Base-by-base conservation (phyloP, 2,888 invertebrate species). In the Standfussiana lucernea region DNA sequence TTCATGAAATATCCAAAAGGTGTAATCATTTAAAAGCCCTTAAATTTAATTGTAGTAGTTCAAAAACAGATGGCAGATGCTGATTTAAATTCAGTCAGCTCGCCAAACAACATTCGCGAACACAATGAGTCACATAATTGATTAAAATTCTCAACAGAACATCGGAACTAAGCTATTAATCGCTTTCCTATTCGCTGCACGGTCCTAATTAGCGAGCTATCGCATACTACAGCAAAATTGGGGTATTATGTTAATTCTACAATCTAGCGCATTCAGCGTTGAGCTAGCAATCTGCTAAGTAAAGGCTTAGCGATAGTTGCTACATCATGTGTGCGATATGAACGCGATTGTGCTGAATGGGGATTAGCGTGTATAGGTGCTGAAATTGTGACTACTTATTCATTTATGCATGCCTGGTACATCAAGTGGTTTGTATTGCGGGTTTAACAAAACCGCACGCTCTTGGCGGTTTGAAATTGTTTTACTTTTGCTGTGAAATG, bases 271-370 rank as follows among this genome's bases (percentile, higher is more conserved):
- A 79, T 88, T 86, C 82, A 82, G 78, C 82, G 81, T 75, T 75
- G 85, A 83, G 79, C 81, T 82, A 67, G 88, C 88, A 86, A 81
- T 86, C 88, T 82, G 82, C 75, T 88, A 86, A 89, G 84, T 86
- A 87, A 73, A 74, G 76, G 86, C 86, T 88, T 86, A 89, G 79
- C 65, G 79, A 84, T 82, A 85, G 83, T 82, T 82, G 77, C 79
- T 85, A 75, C 80, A 82, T 84, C 84, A 88, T 82, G 75, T 82
- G 75, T 78, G 79, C 69, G 76, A 85, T 83, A 82, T 85, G 83
- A 62, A 71, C 67, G 72, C 71, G 74, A 83, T 85, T 83, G 77
- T 71, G 62, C 74, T 83, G 77, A 83, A 87, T 72, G 53, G 72
- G 70, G 72, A 85, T 77, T 77, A 88, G 24, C 67, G 21, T 47